Conservation (phyloP, 2,797 vertebrate genomes). For the Anguilla pacifica region DNA sequence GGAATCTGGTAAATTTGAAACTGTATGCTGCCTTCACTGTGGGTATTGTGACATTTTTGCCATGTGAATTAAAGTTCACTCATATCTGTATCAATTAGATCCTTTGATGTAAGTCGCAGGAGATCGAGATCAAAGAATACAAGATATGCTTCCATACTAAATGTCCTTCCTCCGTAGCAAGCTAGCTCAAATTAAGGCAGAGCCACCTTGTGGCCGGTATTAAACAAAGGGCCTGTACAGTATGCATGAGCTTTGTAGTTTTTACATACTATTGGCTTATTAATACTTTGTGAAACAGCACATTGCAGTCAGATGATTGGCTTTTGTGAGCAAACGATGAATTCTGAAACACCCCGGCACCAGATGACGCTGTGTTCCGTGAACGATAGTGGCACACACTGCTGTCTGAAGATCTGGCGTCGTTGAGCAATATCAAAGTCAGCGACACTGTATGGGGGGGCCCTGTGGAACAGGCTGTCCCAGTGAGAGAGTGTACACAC, state of each 20-base stretch:
- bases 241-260: not conserved
- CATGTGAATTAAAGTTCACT: conserved; percentile 32
- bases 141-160: conserved; percentile 16
- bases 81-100: conserved; percentile 39
- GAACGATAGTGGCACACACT: not conserved
- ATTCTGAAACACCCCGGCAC: not conserved
- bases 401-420: not conserved
- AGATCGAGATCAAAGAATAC: conserved; percentile 41
- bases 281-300: not conserved
- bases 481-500: not conserved
- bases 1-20: conserved; percentile 34
- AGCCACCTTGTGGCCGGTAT: conserved; percentile 36
- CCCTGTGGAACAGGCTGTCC: not conserved
- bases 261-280: not conserved
- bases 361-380: not conserved
- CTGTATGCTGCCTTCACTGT: conserved; percentile 25
- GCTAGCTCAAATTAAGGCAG: conserved; percentile 39
- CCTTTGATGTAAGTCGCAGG: conserved; percentile 39
- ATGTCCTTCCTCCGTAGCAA: conserved; percentile 28
- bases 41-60: conserved; percentile 18
- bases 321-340: not conserved
- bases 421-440: not conserved
- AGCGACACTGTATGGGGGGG: not conserved
- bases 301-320: not conserved
- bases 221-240: not conserved